These are phyloP conservation scores for Cynaeus angustus DNA, from an alignment of 2,888 invertebrate genomes.

Conservation along the genomic window DNA sequence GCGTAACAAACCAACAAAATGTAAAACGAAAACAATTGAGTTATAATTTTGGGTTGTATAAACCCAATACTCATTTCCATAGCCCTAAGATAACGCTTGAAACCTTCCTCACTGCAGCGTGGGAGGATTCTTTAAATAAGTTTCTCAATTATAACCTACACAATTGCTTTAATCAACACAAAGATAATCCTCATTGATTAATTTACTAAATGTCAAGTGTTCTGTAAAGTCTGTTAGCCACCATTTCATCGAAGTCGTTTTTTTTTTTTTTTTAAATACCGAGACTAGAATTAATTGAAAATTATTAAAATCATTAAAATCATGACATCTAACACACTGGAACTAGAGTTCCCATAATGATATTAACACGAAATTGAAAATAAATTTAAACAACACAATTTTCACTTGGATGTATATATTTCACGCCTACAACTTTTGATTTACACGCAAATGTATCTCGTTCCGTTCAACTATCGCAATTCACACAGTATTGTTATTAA, in stretches of 20 bases:
- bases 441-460: background rate
- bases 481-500: background rate
- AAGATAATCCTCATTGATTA: background rate
- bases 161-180: background rate
- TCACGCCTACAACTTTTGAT: background rate
- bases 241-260: background rate
- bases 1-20: background rate
- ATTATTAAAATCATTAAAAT: background rate
- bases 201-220: background rate
- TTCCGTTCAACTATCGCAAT: background rate
- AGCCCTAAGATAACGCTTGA: background rate
- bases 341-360: no score
- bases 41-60: background rate
- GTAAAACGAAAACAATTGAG: background rate
- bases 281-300: background rate
- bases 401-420: background rate
- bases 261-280: background rate
- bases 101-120: background rate
- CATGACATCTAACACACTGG: no score
- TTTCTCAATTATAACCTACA: background rate
- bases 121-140: background rate
- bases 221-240: background rate
- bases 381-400: no score
- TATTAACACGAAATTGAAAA: no score
- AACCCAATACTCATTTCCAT: background rate